Evolutionary conservation across 2,113 vertebrate species (phyloP), one percentile per base, ranked within the genome.

Genomic region (Miniopterus natalensis): DNA sequence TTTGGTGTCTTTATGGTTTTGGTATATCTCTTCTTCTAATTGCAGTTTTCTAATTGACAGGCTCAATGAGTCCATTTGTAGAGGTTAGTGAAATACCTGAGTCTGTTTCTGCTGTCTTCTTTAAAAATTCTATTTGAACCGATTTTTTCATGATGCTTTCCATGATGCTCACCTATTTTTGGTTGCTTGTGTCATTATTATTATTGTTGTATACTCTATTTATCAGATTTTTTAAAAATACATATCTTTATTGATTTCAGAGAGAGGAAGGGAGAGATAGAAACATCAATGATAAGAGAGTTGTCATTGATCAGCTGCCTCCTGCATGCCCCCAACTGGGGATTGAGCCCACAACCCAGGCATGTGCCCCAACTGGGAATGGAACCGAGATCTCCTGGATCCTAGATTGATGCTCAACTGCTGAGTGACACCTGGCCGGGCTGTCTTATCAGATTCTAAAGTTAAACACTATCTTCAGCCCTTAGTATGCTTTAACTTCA

Each of bases 101-200:
- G 79, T 92, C 74, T 85, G 65, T 93, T 77, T 96, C 70, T 91
- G 18, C 42, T 65, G 21, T 27, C 59, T 89, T 95, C 59, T 89
- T 88, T 55, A 70, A 81, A 86, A 68, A 49, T 55, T 74, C 51
- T 77, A 8, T 65, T 93, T 83, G 51, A 81, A 81, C 36, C 42
- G 40, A 15, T 63, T 95, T 71, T 84, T 75, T 31, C 61, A 61
- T 25, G 10, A 27, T 68, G 36, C 36, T 36, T 36, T 36, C 36
- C 36, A 36, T 36, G 36, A 36, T 36, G 36, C 29, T 70, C 45
- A 74, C 27, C 49, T 70, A 47, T 77, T 57, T 63, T 92, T 95
- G 73, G 13, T 84, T 94, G 36, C 45, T 57, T 95, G 5, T 65
- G 7, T 74, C 36, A 66, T 84, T 92, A 49, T 86, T 86, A 42